Evolutionary conservation across 2,797 vertebrate genomes (phyloP), one percentile per base, ranked within the genome.

Genomic region (Microctenopoma steveboyesi): DNA sequence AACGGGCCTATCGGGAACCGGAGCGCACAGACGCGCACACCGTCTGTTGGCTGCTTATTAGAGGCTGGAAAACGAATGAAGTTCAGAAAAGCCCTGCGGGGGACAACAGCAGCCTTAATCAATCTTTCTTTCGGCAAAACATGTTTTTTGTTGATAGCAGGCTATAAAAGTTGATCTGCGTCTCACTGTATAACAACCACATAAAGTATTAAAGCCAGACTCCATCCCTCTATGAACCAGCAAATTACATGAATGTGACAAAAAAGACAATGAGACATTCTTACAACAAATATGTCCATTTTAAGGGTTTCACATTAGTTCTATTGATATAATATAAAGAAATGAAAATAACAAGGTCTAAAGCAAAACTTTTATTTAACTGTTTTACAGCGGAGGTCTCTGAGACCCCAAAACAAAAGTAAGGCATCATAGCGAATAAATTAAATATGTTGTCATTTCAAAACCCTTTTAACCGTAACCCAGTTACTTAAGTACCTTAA

Each of bases 1-100:
- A 66, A 47, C 0, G 7, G 63, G 69, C 95, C 95, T 90, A 95
- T 95, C 86, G 50, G 74, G 6, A 56, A 75, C 75, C 69, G 88
- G 94, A 93, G 94, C 95, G 88, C 82, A 55, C 88, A 76, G 68
- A 72, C 79, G 74, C 88, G 71, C 80, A 66, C 70, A 25, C 65
- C n/a, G 79, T 67, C 70, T 76, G 74, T 13, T 62, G 68, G 64
- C 76, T 71, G 50, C 7, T 72, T 50, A 27, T 22, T 15, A 51
- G 57, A 73, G 59, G 59, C 72, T 27, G 61, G 8, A 50, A 48
- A 73, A 74, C n/a, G 75, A 48, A 78, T 77, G 57, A 81, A 84
- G 83, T 83, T 79, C 27, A 47, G 43, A 33, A 52, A 64, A 77
- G 50, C 57, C 70, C 63, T 2, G 30, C 13, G 58, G 68, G 58